Evolutionary conservation across 2,113 vertebrate species (phyloP), one percentile per base, ranked within the genome.

Genomic region (Clarias macrocephalus): DNA sequence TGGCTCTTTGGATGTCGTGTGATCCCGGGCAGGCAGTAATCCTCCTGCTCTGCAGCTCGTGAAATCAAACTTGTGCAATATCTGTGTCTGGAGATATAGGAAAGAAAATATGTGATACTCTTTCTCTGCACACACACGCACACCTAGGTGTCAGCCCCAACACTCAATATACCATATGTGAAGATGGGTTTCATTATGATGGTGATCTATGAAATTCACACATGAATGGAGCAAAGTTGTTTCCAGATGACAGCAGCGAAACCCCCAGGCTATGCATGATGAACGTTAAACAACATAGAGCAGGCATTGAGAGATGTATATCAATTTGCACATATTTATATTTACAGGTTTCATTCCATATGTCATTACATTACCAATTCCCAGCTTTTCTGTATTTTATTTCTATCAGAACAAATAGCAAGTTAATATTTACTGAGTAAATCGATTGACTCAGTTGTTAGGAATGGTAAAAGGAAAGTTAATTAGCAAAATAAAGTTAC

Each of bases 121-220:
- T 28, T 25, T 57, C 52, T 80, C 75, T 76, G 19, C 23, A 23
- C 18, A 81, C 75, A 66, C 18, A 52, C 37, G 65, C 59, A 60
- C 23, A 75, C 30, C 30, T 62, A 54, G n/a, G 42, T 63, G 18
- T 13, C 60, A 42, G 19, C 62, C 68, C 76, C 59, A 65, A 15
- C 37, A 37, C 59, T 65, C 65, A 59, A 77, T 82, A 63, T 87
- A 37, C 30, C 30, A 11, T 85, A 62, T 65, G 21, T 57, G 63
- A 86, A 83, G 84, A 65, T 89, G 85, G 30, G 21, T 42, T 89
- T 85, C 87, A 82, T 83, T 86, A 77, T 19, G 86, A 90, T 87
- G 66, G 85, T 77, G 87, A 85, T 86, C 88, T 81, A 54, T 56
- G n/a, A 88, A 85, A 77, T 88, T 88, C 75, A 86, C 68, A 70